phyloP scores from a whole-genome alignment of 2,113 vertebrate genomes.

The Cygnus buccinator region DNA sequence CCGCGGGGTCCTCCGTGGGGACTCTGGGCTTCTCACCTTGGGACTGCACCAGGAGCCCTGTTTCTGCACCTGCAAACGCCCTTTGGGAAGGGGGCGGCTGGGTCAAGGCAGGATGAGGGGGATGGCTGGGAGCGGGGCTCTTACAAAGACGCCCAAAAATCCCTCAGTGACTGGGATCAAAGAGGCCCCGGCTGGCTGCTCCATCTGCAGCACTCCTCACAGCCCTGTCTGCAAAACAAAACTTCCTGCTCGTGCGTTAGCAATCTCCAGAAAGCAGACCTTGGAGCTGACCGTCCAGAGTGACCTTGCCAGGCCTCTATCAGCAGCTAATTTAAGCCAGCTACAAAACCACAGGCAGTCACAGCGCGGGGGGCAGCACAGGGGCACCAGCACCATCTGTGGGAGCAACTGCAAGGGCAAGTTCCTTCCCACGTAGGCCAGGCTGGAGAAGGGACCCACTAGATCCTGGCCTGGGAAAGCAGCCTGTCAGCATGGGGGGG shows the following conservation, averaged over 20 bases:
- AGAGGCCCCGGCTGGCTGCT: neutral
- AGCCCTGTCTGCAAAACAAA: constrained; percentile 34
- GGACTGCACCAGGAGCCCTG: neutral
- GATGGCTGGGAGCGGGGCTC: neutral
- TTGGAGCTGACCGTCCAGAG: neutral
- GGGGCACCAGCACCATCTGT: neutral
- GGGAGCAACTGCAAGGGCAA: neutral
- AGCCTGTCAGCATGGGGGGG: neutral
- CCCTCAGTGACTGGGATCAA: constrained; percentile 29
- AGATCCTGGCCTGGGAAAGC: neutral
- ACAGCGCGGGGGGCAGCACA: neutral
- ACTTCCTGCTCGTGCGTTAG: neutral
- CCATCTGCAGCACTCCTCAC: neutral
- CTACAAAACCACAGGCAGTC: neutral
- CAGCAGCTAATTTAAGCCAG: constrained; percentile 16
- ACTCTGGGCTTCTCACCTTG: constrained; percentile 20
- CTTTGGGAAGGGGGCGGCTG: constrained; percentile 1
- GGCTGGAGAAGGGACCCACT: neutral
- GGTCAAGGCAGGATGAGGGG: constrained; percentile 9
- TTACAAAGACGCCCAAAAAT: neutral
- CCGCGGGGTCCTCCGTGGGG: neutral
- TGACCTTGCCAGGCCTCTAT: neutral
- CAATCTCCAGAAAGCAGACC: neutral
- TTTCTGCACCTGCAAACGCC: neutral
- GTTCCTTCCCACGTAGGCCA: neutral